Base-by-base conservation (phyloP, 2,888 invertebrate genomes). In the Adela reaumurella region DNA sequence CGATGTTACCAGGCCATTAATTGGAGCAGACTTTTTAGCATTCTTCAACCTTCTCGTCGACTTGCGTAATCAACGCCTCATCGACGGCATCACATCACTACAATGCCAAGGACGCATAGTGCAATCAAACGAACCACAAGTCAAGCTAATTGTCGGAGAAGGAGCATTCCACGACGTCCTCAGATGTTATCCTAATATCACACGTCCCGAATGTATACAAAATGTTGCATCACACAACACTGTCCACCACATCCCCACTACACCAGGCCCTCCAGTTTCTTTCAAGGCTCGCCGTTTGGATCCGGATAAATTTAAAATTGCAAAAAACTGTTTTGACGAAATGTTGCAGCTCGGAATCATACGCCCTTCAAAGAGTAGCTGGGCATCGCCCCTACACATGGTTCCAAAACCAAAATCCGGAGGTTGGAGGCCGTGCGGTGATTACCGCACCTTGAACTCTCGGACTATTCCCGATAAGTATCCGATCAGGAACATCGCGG, bases 351-450 rank as follows among this genome's bases (percentile, higher is more conserved):
- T n/a, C n/a, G n/a, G n/a, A n/a, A n/a, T n/a, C n/a, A n/a, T n/a
- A n/a, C n/a, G n/a, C n/a, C n/a, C n/a, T n/a, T n/a, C n/a, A n/a
- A n/a, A n/a, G n/a, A n/a, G n/a, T n/a, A n/a, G n/a, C n/a, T n/a
- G n/a, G n/a, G n/a, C n/a, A n/a, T n/a, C n/a, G n/a, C n/a, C n/a
- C n/a, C n/a, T n/a, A n/a, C n/a, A n/a, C n/a, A 19, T 52, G 55
- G 46, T 55, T 57, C 46, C 43, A 61, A 49, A 51, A 52, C 43
- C 43, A 43, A 14, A n/a, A n/a, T n/a, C n/a, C n/a, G 54, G 51
- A 11, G 48, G 50, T 3, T 58, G 57, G 57, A 41, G 63, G 5
- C 59, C 59, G 1, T 64, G 65, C 49, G 62, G 63, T 0, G 62
- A 68, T 42, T 65, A 60, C 49, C 48, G 65, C 0, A 28, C 28